A percentile compares a stretch with the other conserved stretches of the same genome.
phyloP scores from a whole-genome alignment of 2,797 vertebrate genomes.

The Dallia pectoralis region DNA sequence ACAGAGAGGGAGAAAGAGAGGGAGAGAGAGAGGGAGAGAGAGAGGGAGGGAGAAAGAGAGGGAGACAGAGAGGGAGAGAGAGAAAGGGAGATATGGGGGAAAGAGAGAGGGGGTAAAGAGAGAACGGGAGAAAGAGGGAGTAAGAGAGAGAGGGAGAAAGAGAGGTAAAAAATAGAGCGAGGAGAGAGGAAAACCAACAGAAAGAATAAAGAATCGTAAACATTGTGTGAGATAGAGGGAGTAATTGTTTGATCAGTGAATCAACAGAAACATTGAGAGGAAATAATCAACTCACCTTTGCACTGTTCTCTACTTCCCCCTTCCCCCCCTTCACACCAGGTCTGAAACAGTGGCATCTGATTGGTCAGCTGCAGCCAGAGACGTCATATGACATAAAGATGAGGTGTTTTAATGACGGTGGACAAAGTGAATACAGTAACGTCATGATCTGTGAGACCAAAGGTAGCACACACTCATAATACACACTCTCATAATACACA shows the following conservation, averaged over 20 bases:
- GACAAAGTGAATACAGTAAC: constrained; percentile 93
- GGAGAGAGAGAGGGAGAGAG: neutral
- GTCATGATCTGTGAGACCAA: constrained; percentile 98
- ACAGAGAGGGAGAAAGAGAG: neutral
- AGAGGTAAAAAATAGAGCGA: neutral
- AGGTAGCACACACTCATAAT: constrained; percentile 68
- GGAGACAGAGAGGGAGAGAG: no score
- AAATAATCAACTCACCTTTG: constrained; percentile 40
- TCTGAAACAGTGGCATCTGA: constrained; percentile 89
- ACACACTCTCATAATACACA: constrained; percentile 22
- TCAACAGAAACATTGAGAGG: constrained; percentile 37
- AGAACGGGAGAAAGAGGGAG: constrained; percentile 21
- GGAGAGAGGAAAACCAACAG: constrained; percentile 13
- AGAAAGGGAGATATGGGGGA: no score
- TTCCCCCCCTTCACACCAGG: constrained; percentile 62
- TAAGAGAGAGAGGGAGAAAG: neutral
- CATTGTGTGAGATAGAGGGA: constrained; percentile 20
- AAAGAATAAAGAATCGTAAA: constrained; percentile 21
- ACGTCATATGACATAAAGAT: constrained; percentile 97
- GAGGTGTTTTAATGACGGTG: constrained; percentile 92
- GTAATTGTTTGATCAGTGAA: constrained; percentile 31
- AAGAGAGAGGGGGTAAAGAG: no score
- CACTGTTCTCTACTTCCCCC: neutral
- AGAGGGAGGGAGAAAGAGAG: constrained; percentile 23
- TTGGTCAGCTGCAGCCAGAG: constrained; percentile 89